Evolutionary conservation across 2,888 invertebrate species (phyloP), one percentile per base, ranked within the genome.

Genomic region (Cryptophagus acutangulus): DNA sequence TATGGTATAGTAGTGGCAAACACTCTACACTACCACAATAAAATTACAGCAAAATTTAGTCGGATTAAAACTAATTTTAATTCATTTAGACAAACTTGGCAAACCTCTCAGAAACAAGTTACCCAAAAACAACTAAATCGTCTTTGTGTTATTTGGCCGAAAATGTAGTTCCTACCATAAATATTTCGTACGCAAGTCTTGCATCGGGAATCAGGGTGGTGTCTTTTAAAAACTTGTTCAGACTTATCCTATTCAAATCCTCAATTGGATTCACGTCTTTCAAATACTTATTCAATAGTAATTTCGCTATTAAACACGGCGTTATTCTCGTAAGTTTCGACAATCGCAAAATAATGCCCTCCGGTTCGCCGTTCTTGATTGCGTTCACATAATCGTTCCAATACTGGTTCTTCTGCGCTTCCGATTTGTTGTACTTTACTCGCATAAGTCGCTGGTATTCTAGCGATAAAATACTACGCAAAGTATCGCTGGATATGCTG

Each of bases 111-210:
- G n/a, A n/a, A n/a, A n/a, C n/a, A n/a, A n/a, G n/a, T n/a, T n/a
- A n/a, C n/a, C n/a, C n/a, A n/a, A n/a, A n/a, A n/a, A n/a, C n/a
- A n/a, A n/a, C n/a, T n/a, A n/a, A n/a, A n/a, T n/a, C n/a, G n/a
- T n/a, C n/a, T n/a, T n/a, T n/a, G n/a, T n/a, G n/a, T n/a, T n/a
- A n/a, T n/a, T n/a, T n/a, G n/a, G n/a, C n/a, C n/a, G n/a, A n/a
- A n/a, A n/a, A n/a, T n/a, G n/a, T n/a, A n/a, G n/a, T n/a, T n/a
- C n/a, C n/a, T 74, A 87, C 86, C 75, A 85, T 65, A 67, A 80
- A 82, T 12, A 85, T 74, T 75, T 89, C 87, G 63, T 79, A 79
- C 1, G 87, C 81, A 40, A 88, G 71, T 54, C 79, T 74, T 49
- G 76, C 75, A 59, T 88, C 81, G 43, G 78, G 74, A 54, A 89